Evolutionary conservation across 2,888 invertebrate genomes (phyloP), one percentile per base, ranked within the genome.

Genomic region (Dendrolimus houi): DNA sequence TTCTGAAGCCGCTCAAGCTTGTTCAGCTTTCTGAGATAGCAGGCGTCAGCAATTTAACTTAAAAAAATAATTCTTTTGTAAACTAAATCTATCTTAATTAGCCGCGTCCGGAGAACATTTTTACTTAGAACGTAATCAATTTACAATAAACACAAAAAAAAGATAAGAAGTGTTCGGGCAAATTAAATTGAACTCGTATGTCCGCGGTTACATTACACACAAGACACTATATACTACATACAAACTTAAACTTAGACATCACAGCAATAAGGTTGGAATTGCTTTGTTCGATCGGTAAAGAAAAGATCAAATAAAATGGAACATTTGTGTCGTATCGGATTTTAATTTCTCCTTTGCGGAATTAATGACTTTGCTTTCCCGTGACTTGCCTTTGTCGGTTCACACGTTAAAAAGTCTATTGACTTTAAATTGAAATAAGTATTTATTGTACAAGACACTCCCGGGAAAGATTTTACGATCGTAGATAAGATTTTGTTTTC

Each of bases 301-400:
- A 64, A 75, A 72, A 65, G 69, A 69, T 69, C 65, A 65, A 68
- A 71, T 69, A 60, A 60, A 65, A 67, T 62, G 68, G 64, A 79
- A 84, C 85, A 84, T 87, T 87, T 86, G 85, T 85, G 85, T 87
- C 84, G 88, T 88, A 88, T 89, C 85, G 85, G 86, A 83, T 87
- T 89, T 89, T 87, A 87, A 88, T 88, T 88, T 87, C 87, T 87
- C 74, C 74, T 79, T 68, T 71, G 74, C 73, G 78, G 83, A 87
- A 88, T 87, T 87, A 88, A 89, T 85, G 88, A 86, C 77, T 83
- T 83, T 78, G 83, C 81, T 79, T 84, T 78, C 75, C 70, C 69
- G 74, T 69, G 67, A 70, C 64, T 47, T 47, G 69, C 66, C 64
- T 75, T 74, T 72, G 74, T 75, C 73, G 76, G 76, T 79, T 75